Evolutionary conservation across 1,140 invertebrate species (phyloP).

Genomic region (Lordiphosa clarofinis): DNA sequence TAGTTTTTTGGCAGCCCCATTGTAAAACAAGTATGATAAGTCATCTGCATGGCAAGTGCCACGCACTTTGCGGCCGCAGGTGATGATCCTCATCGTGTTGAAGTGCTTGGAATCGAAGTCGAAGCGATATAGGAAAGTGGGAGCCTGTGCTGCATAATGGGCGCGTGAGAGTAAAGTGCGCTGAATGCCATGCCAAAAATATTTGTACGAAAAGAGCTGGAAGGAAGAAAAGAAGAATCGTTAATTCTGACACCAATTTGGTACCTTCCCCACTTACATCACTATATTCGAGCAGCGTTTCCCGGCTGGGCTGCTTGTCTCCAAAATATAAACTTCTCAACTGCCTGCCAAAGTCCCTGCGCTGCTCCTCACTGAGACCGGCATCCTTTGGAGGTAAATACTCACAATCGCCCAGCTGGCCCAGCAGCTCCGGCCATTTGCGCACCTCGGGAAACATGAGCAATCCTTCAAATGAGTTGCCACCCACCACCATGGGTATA

Average conservation of each 20-base stretch:
- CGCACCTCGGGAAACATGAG: conserved; percentile 67
- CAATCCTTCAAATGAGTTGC: conserved; percentile 78
- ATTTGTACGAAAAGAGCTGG: conserved; percentile 78
- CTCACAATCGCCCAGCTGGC: conserved; percentile 58
- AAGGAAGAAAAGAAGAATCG: conserved; percentile 2
- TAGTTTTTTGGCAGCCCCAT: conserved; percentile 79
- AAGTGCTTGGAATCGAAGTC: conserved; percentile 78
- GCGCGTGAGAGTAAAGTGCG: conserved; percentile 68
- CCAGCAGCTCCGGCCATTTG: conserved; percentile 66
- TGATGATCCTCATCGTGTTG: conserved; percentile 79
- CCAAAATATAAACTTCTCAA: conserved; percentile 56
- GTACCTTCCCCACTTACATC: conserved; percentile 52
- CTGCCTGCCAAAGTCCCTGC: conserved; percentile 50
- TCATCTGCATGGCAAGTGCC: conserved; percentile 84
- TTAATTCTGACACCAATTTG: neutral
- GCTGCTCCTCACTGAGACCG: conserved; percentile 47
- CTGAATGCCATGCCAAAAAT: conserved; percentile 80
- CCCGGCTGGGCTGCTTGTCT: conserved; percentile 44
- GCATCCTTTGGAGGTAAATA: conserved; percentile 60
- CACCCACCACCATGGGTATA: conserved; percentile 79
- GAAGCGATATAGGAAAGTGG: conserved; percentile 80
- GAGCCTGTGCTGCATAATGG: conserved; percentile 63
- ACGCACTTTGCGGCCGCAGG: conserved; percentile 71
- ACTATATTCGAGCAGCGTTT: conserved; percentile 68
- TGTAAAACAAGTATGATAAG: conserved; percentile 84